Percentiles rank a stretch among this genome's conserved stretches.
Evolutionary conservation across 2,113 vertebrate genomes (phyloP).

Genomic region (Sakesphorus luctuosus): DNA sequence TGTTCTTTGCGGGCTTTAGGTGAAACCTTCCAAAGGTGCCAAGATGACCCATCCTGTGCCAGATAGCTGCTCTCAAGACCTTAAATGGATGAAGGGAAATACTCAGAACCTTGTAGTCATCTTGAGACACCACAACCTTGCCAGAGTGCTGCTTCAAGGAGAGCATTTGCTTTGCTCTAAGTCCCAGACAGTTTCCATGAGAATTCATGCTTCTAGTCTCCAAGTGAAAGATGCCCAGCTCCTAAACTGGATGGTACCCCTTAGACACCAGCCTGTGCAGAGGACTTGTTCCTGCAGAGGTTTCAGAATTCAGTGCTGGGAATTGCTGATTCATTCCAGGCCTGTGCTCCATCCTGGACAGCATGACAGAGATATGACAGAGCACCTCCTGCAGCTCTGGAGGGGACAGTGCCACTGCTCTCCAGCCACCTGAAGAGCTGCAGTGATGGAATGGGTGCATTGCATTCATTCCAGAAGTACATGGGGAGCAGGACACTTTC

Average conservation of each 20-base stretch:
- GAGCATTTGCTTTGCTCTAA: background rate
- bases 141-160: background rate
- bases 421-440: background rate
- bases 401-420: background rate
- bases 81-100: fast-evolving
- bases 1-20: background rate
- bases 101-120: fast-evolving
- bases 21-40: background rate
- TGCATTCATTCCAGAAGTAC: fast-evolving
- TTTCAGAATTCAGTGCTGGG: fast-evolving
- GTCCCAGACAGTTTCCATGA: fast-evolving
- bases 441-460: fast-evolving
- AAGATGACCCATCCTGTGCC: background rate
- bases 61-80: background rate
- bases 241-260: fast-evolving
- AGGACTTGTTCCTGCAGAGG: fast-evolving
- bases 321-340: background rate
- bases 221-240: fast-evolving
- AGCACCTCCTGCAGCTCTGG: background rate
- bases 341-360: fast-evolving
- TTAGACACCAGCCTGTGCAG: fast-evolving
- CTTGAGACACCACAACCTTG: fast-evolving
- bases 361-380: fast-evolving
- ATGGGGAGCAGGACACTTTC: fast-evolving
- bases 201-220: fast-evolving